Base-by-base conservation (phyloP, 2,797 vertebrate species). In the Cirrhinus molitorella region DNA sequence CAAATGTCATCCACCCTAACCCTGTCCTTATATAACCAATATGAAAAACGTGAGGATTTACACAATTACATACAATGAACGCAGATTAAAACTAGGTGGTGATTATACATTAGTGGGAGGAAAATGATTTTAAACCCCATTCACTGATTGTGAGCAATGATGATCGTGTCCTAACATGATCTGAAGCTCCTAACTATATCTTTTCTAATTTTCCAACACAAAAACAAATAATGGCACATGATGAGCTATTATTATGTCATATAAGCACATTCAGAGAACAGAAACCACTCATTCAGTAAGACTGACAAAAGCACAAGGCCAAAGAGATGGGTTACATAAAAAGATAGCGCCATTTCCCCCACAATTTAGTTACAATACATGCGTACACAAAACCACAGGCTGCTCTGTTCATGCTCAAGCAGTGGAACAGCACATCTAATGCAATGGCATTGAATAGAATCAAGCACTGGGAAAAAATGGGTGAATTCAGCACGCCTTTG, bases 261-360 rank as follows among this genome's bases (percentile, higher is more conserved):
- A 45, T 8, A 77, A 66, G 45, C 59, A 21, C 49, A 47, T 51
- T 51, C 40, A 23, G 37, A 57, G 47, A 19, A 85, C 40, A 66
- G 37, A 65, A 70, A 47, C 14, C 40, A 55, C 25, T 74, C 63
- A 80, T 79, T 74, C 40, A 68, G 37, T 23, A 80, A 70, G 49
- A 85, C 65, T 34, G 53, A 78, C 74, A 78, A 83, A 83, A 78
- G 82, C 65, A 61, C 82, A 83, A 78, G 51, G 21, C 16, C 74
- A 13, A 28, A 31, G 19, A 83, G 25, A 83, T 51, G 53, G 13
- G 65, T 71, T 83, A 51, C 25, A 83, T 76, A 68, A 76, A 75
- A 61, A 65, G 55, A 23, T 10, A 68, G 49, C 37, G 12, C 37
- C 19, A 34, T 47, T 75, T 83, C 1, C 47, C 25, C 40, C 28